Conservation (phyloP, 2,888 invertebrate species). For the Lobophora halterata region DNA sequence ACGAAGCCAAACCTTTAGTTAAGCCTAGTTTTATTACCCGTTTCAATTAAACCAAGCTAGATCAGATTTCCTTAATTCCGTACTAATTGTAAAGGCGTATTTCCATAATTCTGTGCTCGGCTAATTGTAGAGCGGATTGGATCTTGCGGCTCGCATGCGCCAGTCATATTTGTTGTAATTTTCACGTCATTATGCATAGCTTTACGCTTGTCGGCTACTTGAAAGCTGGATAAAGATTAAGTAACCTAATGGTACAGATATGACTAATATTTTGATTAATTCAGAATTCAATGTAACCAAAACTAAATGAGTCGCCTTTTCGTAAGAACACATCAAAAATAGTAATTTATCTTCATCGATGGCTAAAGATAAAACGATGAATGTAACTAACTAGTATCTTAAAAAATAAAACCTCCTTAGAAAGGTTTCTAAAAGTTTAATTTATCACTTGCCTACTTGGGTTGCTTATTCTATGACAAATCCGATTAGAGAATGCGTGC, state of each 20-base stretch:
- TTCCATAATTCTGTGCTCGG: slow-evolving; percentile 15
- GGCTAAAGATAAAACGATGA: too few species aligned
- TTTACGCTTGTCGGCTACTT: slow-evolving; percentile 52
- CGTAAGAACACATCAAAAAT: too few species aligned
- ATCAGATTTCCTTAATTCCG: slow-evolving; percentile 14
- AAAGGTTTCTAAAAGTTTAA: neutral
- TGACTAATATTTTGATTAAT: neutral
- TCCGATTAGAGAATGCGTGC: slow-evolving; percentile 60
- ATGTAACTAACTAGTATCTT: too few species aligned
- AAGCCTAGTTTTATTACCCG: slow-evolving; percentile 13
- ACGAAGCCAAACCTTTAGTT: too few species aligned
- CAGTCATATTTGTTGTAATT: slow-evolving; percentile 64
- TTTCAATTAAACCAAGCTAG: slow-evolving; percentile 19
- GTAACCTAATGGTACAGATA: slow-evolving; percentile 31
- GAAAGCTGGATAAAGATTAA: slow-evolving; percentile 60
- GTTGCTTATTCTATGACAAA: slow-evolving; percentile 51
- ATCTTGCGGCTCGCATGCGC: slow-evolving; percentile 53
- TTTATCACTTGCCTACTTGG: neutral
- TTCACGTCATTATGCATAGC: slow-evolving; percentile 70
- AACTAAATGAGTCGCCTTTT: too few species aligned
- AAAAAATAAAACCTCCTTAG: too few species aligned
- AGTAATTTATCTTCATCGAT: too few species aligned
- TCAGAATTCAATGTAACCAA: too few species aligned
- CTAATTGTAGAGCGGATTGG: slow-evolving; percentile 46
- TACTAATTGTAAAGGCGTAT: neutral